Conservation (phyloP, 2,888 invertebrate genomes). For the Drosophila fulvimacula region DNA sequence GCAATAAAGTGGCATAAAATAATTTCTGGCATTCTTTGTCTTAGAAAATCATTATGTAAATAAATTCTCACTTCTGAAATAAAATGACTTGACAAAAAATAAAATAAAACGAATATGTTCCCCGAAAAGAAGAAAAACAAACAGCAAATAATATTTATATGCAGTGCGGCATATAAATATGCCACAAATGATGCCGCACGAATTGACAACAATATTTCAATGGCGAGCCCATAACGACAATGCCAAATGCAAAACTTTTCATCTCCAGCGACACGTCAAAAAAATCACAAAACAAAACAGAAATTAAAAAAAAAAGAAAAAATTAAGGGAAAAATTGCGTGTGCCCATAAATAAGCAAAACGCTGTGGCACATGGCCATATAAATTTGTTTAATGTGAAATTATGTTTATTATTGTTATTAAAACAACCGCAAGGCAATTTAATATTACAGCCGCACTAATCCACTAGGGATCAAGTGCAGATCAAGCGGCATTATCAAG, state of each 20-base stretch:
- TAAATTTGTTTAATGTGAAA: constrained; percentile 74
- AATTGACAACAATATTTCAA: constrained; percentile 51
- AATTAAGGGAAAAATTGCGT: constrained; percentile 8
- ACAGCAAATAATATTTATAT: constrained; percentile 63
- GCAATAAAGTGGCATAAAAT: constrained; percentile 75
- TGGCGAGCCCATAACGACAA: constrained; percentile 22
- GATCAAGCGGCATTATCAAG: constrained; percentile 80
- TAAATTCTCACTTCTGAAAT: constrained; percentile 76
- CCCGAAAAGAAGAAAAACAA: constrained; percentile 4
- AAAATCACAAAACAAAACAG: constrained; percentile 12
- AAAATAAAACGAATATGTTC: constrained; percentile 2
- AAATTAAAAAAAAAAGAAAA: constrained; percentile 1
- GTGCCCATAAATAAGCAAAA: constrained; percentile 54
- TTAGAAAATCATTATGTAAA: constrained; percentile 74
- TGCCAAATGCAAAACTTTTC: constrained; percentile 32
- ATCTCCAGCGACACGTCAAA: constrained; percentile 25
- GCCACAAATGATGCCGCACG: constrained; percentile 69
- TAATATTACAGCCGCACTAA: constrained; percentile 80
- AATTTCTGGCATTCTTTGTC: constrained; percentile 77
- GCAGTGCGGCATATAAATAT: constrained; percentile 74
- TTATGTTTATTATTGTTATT: constrained; percentile 79
- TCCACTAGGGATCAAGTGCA: constrained; percentile 81
- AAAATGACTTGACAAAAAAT: constrained; percentile 68
- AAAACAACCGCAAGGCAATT: constrained; percentile 77
- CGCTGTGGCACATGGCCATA: constrained; percentile 29